phyloP scores from a whole-genome alignment of 2,888 invertebrate species.

The Aelia acuminata region DNA sequence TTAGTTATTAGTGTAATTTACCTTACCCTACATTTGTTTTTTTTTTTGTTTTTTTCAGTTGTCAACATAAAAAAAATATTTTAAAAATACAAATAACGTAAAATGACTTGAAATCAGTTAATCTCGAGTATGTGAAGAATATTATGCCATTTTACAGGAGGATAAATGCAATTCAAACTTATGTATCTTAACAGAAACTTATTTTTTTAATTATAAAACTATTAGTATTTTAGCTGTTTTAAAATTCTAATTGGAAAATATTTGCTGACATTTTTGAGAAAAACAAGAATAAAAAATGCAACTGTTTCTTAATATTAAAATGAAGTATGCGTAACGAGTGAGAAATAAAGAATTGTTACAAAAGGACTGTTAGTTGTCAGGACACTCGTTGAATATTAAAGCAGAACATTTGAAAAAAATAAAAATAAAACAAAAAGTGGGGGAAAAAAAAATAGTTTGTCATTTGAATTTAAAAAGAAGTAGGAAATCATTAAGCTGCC shows the following conservation, averaged over 20 bases:
- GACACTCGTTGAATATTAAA: slow-evolving; percentile 2
- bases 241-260: background rate
- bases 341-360: background rate
- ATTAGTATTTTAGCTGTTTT: background rate
- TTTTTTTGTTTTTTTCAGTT: too few relatives aligned
- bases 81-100: too few relatives aligned
- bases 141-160: too few relatives aligned
- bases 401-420: background rate
- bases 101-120: too few relatives aligned
- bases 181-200: too few relatives aligned
- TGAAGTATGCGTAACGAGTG: background rate
- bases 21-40: too few relatives aligned
- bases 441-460: background rate
- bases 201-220: too few relatives aligned
- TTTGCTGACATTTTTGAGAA: background rate
- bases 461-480: slow-evolving; percentile 36
- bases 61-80: too few relatives aligned
- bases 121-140: too few relatives aligned
- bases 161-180: too few relatives aligned
- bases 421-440: too few relatives aligned
- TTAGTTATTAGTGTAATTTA: too few relatives aligned
- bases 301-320: background rate
- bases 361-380: background rate
- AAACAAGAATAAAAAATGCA: slow-evolving; percentile 1
- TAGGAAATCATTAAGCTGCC: background rate